Base-by-base conservation (phyloP, 2,797 vertebrate genomes). In the Amniataba percoides region DNA sequence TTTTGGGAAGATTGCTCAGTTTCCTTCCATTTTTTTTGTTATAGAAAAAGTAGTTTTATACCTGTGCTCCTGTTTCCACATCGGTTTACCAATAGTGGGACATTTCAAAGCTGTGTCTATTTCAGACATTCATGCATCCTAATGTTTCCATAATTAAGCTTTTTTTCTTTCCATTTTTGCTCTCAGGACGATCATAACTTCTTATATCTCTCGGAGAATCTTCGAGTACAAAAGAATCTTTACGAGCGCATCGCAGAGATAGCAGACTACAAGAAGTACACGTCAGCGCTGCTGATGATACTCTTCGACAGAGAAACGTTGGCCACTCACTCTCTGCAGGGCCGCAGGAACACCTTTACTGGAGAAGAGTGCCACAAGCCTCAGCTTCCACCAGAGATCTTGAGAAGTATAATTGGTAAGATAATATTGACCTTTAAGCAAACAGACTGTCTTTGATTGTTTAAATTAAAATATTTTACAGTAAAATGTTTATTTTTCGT, bases 251-350 rank as follows among this genome's bases (percentile, higher is more conserved):
- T 95, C 7, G 88, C 93, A 10, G 92, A 93, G 88, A 94, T 94
- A 0, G 80, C 78, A 19, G 94, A 94, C 88, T 95, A 89, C 87
- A 94, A 93, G 82, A 95, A 95, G 74, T 95, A 95, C 83, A 93
- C 93, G 7, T 93, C 92, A 0, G 94, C 93, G 0, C 68, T 95
- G 80, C 88, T 95, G 62, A 93, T 94, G 94, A 89, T 94, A 39
- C 89, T 95, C 62, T 95, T 95, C 25, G 94, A 95, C 82, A 85
- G 94, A 83, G 91, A 94, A 69, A 95, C 93, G 0, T 69, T 95
- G 82, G 94, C 92, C 67, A 95, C 94, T 12, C 94, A 95, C 84
- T 94, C 93, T 45, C 88, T 95, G 64, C 94, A 94, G 74, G 94
- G 94, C 71, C 88, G 94, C 2, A 93, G 92, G 80, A 92, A 88